Base-by-base conservation (phyloP, 1,140 invertebrate species). In the Trichoplusia ni region DNA sequence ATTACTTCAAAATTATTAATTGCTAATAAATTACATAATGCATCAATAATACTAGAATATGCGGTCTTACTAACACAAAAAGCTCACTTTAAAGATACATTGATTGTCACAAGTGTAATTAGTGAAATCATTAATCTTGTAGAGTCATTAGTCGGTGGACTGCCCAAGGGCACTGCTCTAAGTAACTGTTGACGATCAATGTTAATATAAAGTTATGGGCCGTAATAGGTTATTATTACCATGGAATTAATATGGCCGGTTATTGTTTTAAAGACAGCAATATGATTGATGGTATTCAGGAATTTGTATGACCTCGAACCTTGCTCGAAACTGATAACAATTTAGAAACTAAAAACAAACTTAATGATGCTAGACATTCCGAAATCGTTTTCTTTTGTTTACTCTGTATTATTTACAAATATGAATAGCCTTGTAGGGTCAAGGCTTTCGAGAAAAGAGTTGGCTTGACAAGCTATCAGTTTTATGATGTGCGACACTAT, bases 191-290 rank as follows among this genome's bases (percentile, higher is more conserved):
- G 79, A 81, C 73, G 65, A 71, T 78, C 68, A 72, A 68, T 69
- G 65, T 71, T 79, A 77, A 77, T 75, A 80, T 71, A 73, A 70
- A 73, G 67, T 81, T 75, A 77, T 77, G 68, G 71, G 60, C 59
- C 44, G 54, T 81, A 82, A 84, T 77, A 78, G 76, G 38, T 77
- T 82, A 80, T 84, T 82, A 82, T 77, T 73, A 71, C 33, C 63
- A 56, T 56, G 53, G 73, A 77, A 83, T 85, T 82, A 82, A 78
- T 79, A 76, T 67, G 63, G 53, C 63, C 33, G 67, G 70, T 86
- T 85, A 88, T 88, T 86, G 82, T 86, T 88, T 87, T 84, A 84
- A 79, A 79, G 79, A 86, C 83, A 84, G 75, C 63, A 5, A 29
- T 49, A 53, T 88, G 83, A 88, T 84, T 80, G 79, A 88, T 86